Evolutionary conservation across 2,888 invertebrate species (phyloP), one percentile per base, ranked within the genome.

Genomic region (Tachina fera): DNA sequence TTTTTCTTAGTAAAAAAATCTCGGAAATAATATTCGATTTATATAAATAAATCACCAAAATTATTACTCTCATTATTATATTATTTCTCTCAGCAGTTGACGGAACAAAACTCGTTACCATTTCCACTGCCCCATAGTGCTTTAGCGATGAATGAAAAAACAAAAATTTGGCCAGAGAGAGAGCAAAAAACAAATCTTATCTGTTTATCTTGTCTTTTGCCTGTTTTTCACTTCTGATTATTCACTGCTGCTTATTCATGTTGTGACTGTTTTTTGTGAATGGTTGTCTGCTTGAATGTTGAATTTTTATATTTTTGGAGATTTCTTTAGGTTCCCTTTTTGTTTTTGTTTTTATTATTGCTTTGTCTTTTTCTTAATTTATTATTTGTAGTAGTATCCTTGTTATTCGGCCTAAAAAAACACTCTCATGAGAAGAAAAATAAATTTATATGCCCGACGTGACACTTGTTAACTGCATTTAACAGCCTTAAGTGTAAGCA

Each of bases 231-330:
- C 76, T 76, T 70, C 84, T 84, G 82, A 84, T 84, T 89, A 90
- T 89, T 91, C 90, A 89, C 88, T 90, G 89, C 89, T 91, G 89
- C 89, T 91, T 90, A 90, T 91, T 91, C 91, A 91, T 90, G 89
- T 90, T 91, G 71, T 83, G 89, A 78, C 84, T 81, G 71, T 80
- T 83, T 85, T 88, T 88, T 78, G 76, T 83, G 86, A 80, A 83
- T 86, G 83, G 79, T 72, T 79, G 78, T 75, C 78, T 60, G 75
- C 71, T 78, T 65, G 58, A 76, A 84, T 81, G 56, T 82, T 84
- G 83, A 76, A 56, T 72, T 75, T 78, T 85, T 81, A 41, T 79
- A 41, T 81, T 74, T 88, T 72, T 75, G 49, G 60, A 60, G 49
- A 47, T 68, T 76, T 75, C 49, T 77, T 79, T 49, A 53, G 60